A percentile compares a stretch with the other conserved stretches of the same genome.
These are phyloP conservation scores for Drosophila tsacasi DNA, from an alignment of 1,140 invertebrate species.

Conservation along the genomic window DNA sequence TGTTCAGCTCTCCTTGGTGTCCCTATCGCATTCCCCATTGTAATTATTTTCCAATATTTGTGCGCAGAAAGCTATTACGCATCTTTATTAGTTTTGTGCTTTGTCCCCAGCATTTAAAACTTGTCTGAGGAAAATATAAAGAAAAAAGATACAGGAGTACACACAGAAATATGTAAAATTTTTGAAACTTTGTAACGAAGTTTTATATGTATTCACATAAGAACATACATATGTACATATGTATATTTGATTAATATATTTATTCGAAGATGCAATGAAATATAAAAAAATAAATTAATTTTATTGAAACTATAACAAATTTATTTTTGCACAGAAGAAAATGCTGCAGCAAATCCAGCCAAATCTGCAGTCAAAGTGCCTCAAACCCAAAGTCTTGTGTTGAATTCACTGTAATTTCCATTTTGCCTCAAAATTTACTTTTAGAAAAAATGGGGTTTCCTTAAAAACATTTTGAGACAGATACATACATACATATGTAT, in stretches of 20 bases:
- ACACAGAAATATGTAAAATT: neutral
- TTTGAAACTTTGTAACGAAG: neutral
- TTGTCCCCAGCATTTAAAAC: conserved; percentile 42
- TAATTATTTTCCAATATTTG: conserved; percentile 82
- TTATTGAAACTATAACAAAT: too few species aligned
- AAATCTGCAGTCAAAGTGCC: too few species aligned
- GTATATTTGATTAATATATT: neutral
- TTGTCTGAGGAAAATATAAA: conserved; percentile 8
- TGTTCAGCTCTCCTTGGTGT: conserved; percentile 7
- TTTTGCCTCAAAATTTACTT: too few species aligned
- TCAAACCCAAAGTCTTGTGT: too few species aligned
- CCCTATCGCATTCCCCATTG: conserved; percentile 11
- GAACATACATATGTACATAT: neutral
- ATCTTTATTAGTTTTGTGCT: conserved; percentile 72
- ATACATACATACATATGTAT: too few species aligned
- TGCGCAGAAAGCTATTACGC: conserved; percentile 77
- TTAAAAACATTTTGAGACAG: too few species aligned
- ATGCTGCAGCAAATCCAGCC: too few species aligned
- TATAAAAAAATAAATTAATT: neutral
- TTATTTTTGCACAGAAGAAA: too few species aligned
- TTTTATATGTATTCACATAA: neutral
- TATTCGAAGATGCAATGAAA: neutral
- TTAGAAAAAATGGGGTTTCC: too few species aligned
- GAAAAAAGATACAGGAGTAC: neutral
- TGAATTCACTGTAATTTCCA: too few species aligned